phyloP scores from a whole-genome alignment of 2,113 vertebrate genomes.

The Cricetomys ansorgei region DNA sequence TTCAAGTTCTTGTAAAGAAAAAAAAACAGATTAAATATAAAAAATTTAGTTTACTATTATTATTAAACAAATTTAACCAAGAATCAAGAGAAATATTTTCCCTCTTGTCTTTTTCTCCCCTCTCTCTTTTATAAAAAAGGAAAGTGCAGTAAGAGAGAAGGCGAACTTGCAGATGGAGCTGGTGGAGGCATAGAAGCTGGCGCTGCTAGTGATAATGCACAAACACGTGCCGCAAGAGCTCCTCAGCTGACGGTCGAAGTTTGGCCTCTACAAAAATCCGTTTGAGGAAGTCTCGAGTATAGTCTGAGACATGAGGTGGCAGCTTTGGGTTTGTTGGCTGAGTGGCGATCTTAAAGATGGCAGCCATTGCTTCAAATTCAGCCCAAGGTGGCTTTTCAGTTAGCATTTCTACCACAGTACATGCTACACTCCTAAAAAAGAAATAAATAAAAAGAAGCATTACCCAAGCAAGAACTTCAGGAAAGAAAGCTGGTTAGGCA shows the following conservation, averaged over 20 bases:
- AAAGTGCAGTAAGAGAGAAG: slow-evolving; percentile 92
- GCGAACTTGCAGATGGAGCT: slow-evolving; percentile 83
- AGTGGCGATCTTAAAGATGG: slow-evolving; percentile 99
- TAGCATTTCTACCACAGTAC: slow-evolving; percentile 99
- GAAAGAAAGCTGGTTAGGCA: slow-evolving; percentile 22
- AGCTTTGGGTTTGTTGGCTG: slow-evolving; percentile 98
- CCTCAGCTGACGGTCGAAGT: slow-evolving; percentile 95
- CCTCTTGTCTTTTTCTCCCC: slow-evolving; percentile 86
- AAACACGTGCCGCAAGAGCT: slow-evolving; percentile 97
- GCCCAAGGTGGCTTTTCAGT: slow-evolving; percentile 99
- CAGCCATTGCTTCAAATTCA: slow-evolving; percentile 99
- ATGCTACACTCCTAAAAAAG: slow-evolving; percentile 95
- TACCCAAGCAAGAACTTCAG: neutral
- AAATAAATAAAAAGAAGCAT: slow-evolving; percentile 62
- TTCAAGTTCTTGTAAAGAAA: slow-evolving; percentile 84
- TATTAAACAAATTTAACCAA: slow-evolving; percentile 88
- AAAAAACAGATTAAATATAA: slow-evolving; percentile 87
- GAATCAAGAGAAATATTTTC: slow-evolving; percentile 89
- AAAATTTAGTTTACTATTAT: slow-evolving; percentile 86
- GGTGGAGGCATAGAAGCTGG: slow-evolving; percentile 79
- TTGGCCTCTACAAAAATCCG: slow-evolving; percentile 98
- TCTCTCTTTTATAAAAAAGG: slow-evolving; percentile 83
- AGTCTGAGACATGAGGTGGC: slow-evolving; percentile 96
- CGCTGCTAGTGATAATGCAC: slow-evolving; percentile 94
- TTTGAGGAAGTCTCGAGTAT: slow-evolving; percentile 97